These are phyloP conservation scores for Scolopax rusticola DNA, from an alignment of 2,797 vertebrate genomes.

Conservation along the genomic window DNA sequence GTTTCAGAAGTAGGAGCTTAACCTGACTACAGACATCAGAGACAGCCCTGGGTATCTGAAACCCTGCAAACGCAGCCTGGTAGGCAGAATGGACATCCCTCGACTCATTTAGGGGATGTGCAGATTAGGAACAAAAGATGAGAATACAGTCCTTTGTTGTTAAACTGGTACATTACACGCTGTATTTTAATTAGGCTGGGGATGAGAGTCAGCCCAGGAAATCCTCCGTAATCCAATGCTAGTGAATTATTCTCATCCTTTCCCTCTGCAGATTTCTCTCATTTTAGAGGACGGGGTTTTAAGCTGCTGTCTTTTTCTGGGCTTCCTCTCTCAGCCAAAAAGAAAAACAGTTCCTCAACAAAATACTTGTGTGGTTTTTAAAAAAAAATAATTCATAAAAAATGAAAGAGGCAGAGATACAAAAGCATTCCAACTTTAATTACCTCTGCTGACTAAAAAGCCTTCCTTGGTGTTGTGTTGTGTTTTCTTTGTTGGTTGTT, in stretches of 20 bases:
- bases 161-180: conserved; percentile 61
- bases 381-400: background rate
- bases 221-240: conserved; percentile 62
- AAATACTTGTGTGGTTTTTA: background rate
- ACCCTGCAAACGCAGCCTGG: background rate
- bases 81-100: background rate
- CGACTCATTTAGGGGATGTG: conserved; percentile 45
- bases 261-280: conserved; percentile 59
- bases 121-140: conserved; percentile 37
- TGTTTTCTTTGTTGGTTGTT: background rate
- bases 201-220: conserved; percentile 62
- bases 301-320: background rate
- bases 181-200: conserved; percentile 70
- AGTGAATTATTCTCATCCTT: conserved; percentile 69
- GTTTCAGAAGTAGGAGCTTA: background rate
- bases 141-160: conserved; percentile 35
- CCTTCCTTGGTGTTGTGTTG: background rate
- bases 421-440: background rate
- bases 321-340: background rate
- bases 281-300: background rate
- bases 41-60: background rate
- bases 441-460: background rate
- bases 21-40: background rate
- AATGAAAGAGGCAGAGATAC: background rate
- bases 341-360: background rate